Base-by-base conservation (phyloP, 1,140 invertebrate species). In the Gonatopus flavifemur region DNA sequence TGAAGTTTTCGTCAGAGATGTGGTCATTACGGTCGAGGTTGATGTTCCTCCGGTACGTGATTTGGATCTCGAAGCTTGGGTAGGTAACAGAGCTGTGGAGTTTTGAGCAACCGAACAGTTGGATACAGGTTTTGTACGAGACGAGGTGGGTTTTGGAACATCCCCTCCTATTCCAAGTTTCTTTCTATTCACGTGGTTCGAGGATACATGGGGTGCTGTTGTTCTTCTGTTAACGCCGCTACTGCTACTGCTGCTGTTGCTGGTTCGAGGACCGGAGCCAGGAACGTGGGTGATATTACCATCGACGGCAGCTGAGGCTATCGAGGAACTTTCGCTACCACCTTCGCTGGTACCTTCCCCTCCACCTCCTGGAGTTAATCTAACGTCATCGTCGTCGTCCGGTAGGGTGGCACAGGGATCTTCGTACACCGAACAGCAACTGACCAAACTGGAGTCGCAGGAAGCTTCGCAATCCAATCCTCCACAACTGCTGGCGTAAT, bases 361-460 rank as follows among this genome's bases (percentile, higher is more conserved):
- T 15, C 76, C 53, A 66, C 74, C 62, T 52, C 47, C 49, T 41
- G 71, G 68, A 30, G 74, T 77, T 3, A 78, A 55, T 18, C 76
- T 63, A 8, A 78, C 70, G 20, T 78, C 80, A 41, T 80, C 76
- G 8, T 78, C 70, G 20, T 78, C 80, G 42, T 80, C 76, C 1
- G 79, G 78, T 15, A 83, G 44, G 3, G 79, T 76, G 22, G 81
- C 80, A 49, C 81, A 83, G 0, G 82, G 77, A 41, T 83, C 82
- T 38, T 84, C 83, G 58, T 83, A 86, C 6, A 86, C 86, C 2
- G 86, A 90, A 55, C 82, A 88, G 65, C 82, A 89, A 55, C 84
- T 89, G 18, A 89, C 83, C 35, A 90, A 79, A 60, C 88, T 89
- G 12, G 87, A 89, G 43, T 88, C 86, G 59, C 87, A 88, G 1